phyloP scores from a whole-genome alignment of 35 echinoderm and acorn worm species.

The Eucidaris tribuloides region DNA sequence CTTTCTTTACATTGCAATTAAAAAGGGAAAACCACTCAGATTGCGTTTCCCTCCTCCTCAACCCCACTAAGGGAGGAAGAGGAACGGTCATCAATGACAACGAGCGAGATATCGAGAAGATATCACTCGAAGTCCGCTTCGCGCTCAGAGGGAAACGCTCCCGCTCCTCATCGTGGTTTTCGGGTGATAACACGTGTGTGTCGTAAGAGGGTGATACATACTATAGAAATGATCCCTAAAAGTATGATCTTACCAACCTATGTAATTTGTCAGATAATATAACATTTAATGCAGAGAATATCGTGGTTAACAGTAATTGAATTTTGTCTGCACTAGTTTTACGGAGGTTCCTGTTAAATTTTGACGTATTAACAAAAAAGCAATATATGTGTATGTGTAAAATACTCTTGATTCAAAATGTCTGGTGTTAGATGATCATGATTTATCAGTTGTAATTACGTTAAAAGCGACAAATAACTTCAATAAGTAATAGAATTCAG shows the following conservation, averaged over 20 bases:
- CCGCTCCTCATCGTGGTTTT: slow-evolving; percentile 62
- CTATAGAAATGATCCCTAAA: slow-evolving; percentile 89
- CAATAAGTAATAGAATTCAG: too few species aligned
- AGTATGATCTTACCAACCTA: slow-evolving; percentile 88
- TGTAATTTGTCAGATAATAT: too few species aligned
- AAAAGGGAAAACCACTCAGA: slow-evolving; percentile 59
- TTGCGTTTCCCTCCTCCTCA: slow-evolving; percentile 67
- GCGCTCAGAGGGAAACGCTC: slow-evolving; percentile 68
- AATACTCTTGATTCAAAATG: too few species aligned
- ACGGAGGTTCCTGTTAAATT: too few species aligned
- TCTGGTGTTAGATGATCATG: too few species aligned
- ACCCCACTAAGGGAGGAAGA: slow-evolving; percentile 44
- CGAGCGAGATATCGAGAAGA: slow-evolving; percentile 24
- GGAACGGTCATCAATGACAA: slow-evolving; percentile 78
- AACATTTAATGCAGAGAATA: too few species aligned
- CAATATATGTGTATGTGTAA: too few species aligned
- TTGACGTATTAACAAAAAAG: too few species aligned
- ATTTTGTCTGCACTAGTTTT: too few species aligned
- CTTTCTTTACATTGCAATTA: not conserved
- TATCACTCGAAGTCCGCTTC: slow-evolving; percentile 58
- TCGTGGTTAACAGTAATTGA: too few species aligned
- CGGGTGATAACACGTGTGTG: slow-evolving; percentile 9
- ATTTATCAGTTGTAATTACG: too few species aligned
- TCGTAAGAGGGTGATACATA: slow-evolving; percentile 30
- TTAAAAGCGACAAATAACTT: too few species aligned